phyloP scores from a whole-genome alignment of 2,888 invertebrate genomes.

The Diaprepes abbreviatus region DNA sequence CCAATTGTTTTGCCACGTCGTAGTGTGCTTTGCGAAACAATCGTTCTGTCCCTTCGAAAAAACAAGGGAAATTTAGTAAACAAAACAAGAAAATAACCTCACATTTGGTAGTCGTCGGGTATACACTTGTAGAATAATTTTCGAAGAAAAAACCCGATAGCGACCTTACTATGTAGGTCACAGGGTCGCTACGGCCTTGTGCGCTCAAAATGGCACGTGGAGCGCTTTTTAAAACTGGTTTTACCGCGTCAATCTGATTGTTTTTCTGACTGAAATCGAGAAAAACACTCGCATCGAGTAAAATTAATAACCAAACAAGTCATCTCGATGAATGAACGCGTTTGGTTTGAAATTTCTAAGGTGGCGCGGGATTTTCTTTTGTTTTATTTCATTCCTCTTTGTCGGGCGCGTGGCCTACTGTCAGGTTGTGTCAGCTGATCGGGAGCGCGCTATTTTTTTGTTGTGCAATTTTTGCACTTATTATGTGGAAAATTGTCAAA shows the following conservation, averaged over 20 bases:
- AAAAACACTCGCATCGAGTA: too few species aligned
- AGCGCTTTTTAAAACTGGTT: conserved; percentile 33
- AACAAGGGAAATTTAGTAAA: conserved; percentile 6
- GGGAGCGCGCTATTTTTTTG: conserved; percentile 19
- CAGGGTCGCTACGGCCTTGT: conserved; percentile 50
- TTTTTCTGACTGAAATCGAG: neutral
- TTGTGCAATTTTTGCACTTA: too few species aligned
- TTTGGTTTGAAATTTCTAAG: conserved; percentile 1
- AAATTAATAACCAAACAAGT: conserved; percentile 2
- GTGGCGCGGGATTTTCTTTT: conserved; percentile 34
- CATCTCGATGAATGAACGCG: neutral
- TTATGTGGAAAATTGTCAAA: too few species aligned
- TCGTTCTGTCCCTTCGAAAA: conserved; percentile 4
- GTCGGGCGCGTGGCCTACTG: conserved; percentile 40
- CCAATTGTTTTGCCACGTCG: conserved; percentile 46
- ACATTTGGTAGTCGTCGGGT: conserved; percentile 28
- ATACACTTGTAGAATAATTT: conserved; percentile 40
- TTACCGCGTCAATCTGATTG: conserved; percentile 24
- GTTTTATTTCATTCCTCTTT: conserved; percentile 28
- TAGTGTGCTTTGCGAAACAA: conserved; percentile 13
- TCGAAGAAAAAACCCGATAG: conserved; percentile 24
- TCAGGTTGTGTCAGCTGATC: conserved; percentile 45
- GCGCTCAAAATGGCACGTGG: conserved; percentile 47
- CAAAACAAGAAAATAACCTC: conserved; percentile 48
- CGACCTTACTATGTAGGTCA: conserved; percentile 51